These are phyloP conservation scores for Columbina picui DNA, from an alignment of 2,113 vertebrate species.

Conservation along the genomic window DNA sequence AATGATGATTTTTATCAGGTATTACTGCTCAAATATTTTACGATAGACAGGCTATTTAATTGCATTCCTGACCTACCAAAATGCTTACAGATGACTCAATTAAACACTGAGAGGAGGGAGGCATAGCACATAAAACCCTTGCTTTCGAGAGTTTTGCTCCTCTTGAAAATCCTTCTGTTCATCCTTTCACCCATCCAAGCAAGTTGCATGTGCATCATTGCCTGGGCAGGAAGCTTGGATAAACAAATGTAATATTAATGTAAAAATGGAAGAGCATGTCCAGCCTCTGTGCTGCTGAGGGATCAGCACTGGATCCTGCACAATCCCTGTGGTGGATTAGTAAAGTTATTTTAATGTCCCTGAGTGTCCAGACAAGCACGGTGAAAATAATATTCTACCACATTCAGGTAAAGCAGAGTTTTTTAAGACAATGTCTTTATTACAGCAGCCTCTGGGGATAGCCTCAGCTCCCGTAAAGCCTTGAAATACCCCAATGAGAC, in stretches of 20 bases:
- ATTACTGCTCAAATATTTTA: constrained; percentile 73
- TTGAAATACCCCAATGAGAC: not conserved
- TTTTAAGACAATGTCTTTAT: not conserved
- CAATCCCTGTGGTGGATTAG: not conserved
- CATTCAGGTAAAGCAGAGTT: not conserved
- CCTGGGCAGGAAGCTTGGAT: not conserved
- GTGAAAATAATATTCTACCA: not conserved
- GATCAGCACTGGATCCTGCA: not conserved
- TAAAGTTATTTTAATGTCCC: not conserved
- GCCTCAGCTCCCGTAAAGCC: not conserved
- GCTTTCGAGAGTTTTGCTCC: not conserved
- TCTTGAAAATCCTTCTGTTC: not conserved
- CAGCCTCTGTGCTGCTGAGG: not conserved
- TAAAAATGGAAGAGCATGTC: not conserved
- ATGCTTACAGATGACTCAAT: constrained; percentile 71
- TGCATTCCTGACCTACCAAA: constrained; percentile 75
- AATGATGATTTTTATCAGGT: constrained; percentile 76
- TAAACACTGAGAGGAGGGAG: constrained; percentile 10
- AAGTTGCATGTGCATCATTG: not conserved
- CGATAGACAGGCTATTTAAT: constrained; percentile 69
- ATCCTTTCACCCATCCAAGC: not conserved
- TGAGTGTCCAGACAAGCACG: rapidly evolving
- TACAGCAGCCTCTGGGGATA: not conserved
- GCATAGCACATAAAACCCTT: not conserved
- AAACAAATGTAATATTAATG: not conserved